Evolutionary conservation across 2,888 invertebrate species (phyloP).

Genomic region (Alloplasta piceator): DNA sequence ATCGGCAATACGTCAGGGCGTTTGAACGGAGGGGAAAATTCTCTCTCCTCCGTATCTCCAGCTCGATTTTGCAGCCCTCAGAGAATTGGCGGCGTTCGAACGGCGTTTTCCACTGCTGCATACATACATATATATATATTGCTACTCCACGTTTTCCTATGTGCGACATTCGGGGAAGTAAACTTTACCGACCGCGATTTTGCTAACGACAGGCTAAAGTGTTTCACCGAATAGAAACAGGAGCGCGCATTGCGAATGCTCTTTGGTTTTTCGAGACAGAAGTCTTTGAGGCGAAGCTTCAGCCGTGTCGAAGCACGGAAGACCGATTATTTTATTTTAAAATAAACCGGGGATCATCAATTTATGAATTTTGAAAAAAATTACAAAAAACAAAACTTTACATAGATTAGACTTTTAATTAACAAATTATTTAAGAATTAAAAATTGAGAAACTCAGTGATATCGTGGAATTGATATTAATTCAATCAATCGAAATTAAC

Average conservation of each 20-base stretch:
- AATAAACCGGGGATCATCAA: not conserved
- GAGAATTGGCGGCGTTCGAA: conserved; percentile 48
- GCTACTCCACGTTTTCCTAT: conserved; percentile 57
- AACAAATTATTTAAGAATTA: too few relatives aligned
- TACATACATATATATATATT: conserved; percentile 38
- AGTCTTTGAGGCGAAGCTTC: too few relatives aligned
- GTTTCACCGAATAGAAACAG: conserved; percentile 75
- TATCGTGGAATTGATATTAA: too few relatives aligned
- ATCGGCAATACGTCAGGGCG: conserved; percentile 79
- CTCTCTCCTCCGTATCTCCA: conserved; percentile 75
- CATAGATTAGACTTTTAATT: too few relatives aligned
- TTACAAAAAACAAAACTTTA: not conserved
- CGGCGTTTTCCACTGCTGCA: conserved; percentile 43
- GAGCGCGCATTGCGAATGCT: conserved; percentile 67
- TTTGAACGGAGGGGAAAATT: conserved; percentile 72
- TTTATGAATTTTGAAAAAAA: too few relatives aligned
- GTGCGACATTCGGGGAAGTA: conserved; percentile 67
- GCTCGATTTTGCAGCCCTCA: conserved; percentile 42
- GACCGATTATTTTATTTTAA: not conserved
- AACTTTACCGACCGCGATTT: conserved; percentile 80
- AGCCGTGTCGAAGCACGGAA: not conserved
- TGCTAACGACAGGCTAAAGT: conserved; percentile 71
- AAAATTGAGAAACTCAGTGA: too few relatives aligned
- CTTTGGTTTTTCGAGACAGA: conserved; percentile 3
- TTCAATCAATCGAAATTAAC: too few relatives aligned